Percentiles rank a stretch among this genome's conserved stretches.
Evolutionary conservation across 2,797 vertebrate genomes (phyloP).

Genomic region (Tamandua tetradactyla): DNA sequence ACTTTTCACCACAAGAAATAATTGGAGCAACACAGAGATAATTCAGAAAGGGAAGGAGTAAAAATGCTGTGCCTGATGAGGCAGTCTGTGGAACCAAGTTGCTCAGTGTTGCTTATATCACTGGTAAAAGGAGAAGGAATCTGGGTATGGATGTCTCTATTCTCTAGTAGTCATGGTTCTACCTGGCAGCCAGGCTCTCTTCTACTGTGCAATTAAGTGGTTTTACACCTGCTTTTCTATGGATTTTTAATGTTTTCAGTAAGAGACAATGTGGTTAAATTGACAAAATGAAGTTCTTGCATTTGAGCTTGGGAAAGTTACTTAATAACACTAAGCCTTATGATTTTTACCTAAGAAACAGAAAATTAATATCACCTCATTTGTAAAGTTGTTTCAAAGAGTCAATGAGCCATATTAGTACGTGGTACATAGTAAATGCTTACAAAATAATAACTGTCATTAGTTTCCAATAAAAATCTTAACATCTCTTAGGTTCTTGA

Average conservation of each 20-base stretch:
- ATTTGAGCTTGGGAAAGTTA: not conserved
- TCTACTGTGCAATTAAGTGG: not conserved
- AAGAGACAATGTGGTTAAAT: not conserved
- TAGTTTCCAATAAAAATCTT: constrained; percentile 23
- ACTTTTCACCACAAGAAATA: not conserved
- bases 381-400: constrained; percentile 14
- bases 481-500: not conserved
- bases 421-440: not conserved
- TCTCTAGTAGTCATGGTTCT: not conserved
- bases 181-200: not conserved
- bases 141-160: too few species aligned
- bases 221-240: not conserved
- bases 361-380: not conserved
- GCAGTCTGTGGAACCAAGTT: not conserved
- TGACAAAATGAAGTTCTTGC: not conserved
- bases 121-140: not conserved
- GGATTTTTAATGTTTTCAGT: not conserved
- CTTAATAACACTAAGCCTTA: not conserved
- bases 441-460: not conserved
- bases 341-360: constrained; percentile 3
- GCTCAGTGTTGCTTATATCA: not conserved
- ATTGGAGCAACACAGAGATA: not conserved
- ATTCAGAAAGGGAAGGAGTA: not conserved
- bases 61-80: not conserved
- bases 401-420: not conserved